Conservation (phyloP, 2,888 invertebrate genomes). For the Rotaria magnacalcarata region DNA sequence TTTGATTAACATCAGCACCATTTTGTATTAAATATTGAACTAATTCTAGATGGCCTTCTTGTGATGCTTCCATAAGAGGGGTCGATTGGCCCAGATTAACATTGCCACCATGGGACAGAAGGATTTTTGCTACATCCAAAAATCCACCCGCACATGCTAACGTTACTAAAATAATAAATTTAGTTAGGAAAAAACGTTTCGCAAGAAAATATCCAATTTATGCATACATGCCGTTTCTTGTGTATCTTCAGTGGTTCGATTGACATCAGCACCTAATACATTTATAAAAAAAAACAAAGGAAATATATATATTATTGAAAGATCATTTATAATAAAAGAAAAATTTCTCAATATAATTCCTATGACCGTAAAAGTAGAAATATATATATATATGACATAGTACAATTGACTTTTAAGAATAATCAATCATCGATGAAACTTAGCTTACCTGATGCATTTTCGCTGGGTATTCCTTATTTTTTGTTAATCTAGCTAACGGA, state of each 20-base stretch:
- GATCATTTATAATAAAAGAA: no score
- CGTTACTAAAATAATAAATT: constrained; percentile 68
- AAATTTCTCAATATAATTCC: no score
- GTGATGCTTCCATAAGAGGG: constrained; percentile 95
- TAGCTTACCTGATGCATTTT: no score
- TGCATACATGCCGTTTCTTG: constrained; percentile 76
- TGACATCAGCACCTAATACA: constrained; percentile 75
- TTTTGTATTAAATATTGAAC: constrained; percentile 63
- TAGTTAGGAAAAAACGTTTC: constrained; percentile 60
- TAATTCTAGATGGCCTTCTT: constrained; percentile 90
- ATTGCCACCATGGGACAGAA: constrained; percentile 88
- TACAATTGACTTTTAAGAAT: no score
- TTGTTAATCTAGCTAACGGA: no score
- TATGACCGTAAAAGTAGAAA: no score
- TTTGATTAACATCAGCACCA: constrained; percentile 48
- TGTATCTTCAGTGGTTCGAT: constrained; percentile 96
- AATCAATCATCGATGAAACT: no score
- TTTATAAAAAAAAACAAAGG: neutral
- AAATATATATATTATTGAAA: no score
- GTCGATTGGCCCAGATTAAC: constrained; percentile 89
- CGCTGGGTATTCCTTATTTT: no score
- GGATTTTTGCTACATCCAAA: constrained; percentile 86
- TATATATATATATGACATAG: no score
- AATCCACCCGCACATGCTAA: constrained; percentile 94
- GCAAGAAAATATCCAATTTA: constrained; percentile 72